phyloP scores from a whole-genome alignment of 2,888 invertebrate genomes.

The Sphaerophoria taeniata region DNA sequence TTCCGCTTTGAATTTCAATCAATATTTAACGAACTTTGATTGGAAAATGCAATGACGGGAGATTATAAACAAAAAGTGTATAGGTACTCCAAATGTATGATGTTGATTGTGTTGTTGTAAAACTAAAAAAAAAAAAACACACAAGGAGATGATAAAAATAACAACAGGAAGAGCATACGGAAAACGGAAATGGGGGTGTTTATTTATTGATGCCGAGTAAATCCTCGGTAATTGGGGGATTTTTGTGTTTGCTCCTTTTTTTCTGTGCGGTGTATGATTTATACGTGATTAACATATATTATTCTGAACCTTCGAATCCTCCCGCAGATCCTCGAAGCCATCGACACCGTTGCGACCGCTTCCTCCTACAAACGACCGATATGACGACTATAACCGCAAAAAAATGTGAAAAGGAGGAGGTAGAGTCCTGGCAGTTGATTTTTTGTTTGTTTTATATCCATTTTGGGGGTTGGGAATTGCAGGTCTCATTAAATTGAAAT shows the following conservation, averaged over 20 bases:
- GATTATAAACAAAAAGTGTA: constrained; percentile 16
- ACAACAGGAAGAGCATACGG: background rate
- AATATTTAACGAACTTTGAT: constrained; percentile 71
- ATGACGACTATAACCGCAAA: no score
- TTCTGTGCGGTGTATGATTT: constrained; percentile 14
- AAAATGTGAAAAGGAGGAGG: no score
- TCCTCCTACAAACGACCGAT: no score
- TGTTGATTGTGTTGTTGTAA: constrained; percentile 8
- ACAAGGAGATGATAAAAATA: background rate
- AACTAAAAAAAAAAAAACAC: constrained; percentile 7
- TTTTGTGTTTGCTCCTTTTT: constrained; percentile 20
- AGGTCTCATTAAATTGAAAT: constrained; percentile 31
- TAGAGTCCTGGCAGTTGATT: no score
- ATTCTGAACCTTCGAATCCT: background rate
- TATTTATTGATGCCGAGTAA: constrained; percentile 58
- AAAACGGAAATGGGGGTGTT: constrained; percentile 30
- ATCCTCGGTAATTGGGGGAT: constrained; percentile 58
- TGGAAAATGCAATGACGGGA: constrained; percentile 66
- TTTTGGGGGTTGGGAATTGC: constrained; percentile 13
- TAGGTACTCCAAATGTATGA: background rate
- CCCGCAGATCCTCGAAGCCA: background rate
- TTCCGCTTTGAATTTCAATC: constrained; percentile 48
- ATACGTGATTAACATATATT: constrained; percentile 49
- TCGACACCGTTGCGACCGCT: no score
- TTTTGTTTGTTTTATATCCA: no score